Evolutionary conservation across 2,888 invertebrate species (phyloP).

Genomic region (Calephelis perditalis): DNA sequence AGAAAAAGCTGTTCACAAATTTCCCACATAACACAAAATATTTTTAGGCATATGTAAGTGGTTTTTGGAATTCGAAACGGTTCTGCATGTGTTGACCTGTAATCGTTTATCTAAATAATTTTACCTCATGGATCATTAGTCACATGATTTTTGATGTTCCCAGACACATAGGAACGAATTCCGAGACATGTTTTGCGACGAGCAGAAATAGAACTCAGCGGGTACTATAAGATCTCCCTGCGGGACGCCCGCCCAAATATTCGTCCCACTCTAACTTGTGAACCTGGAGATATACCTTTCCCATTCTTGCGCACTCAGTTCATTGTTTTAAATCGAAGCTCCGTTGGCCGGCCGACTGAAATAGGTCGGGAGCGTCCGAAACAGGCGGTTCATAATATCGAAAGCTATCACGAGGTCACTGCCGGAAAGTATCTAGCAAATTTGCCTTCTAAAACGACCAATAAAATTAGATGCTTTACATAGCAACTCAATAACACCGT

Average conservation of each 20-base stretch:
- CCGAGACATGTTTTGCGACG: conserved; percentile 76
- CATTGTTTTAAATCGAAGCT: conserved; percentile 71
- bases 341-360: conserved; percentile 69
- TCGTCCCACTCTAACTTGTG: conserved; percentile 56
- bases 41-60: too few relatives aligned
- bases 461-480: conserved; percentile 14
- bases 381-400: conserved; percentile 68
- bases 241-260: conserved; percentile 56
- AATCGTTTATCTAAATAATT: conserved; percentile 23
- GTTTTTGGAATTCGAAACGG: conserved; percentile 1
- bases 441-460: neutral
- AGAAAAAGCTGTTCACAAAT: too few relatives aligned
- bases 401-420: conserved; percentile 72
- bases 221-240: conserved; percentile 69
- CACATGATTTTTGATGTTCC: conserved; percentile 73
- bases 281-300: conserved; percentile 55
- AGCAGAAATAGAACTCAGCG: conserved; percentile 73
- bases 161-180: conserved; percentile 75
- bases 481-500: conserved; percentile 3
- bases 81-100: conserved; percentile 33
- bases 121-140: conserved; percentile 48
- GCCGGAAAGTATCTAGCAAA: conserved; percentile 39
- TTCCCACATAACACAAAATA: too few relatives aligned
- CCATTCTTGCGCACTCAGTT: conserved; percentile 63
- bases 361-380: conserved; percentile 73